These are phyloP conservation scores for Brachionus rotundiformis DNA, from an alignment of 1,140 invertebrate genomes.

Conservation along the genomic window DNA sequence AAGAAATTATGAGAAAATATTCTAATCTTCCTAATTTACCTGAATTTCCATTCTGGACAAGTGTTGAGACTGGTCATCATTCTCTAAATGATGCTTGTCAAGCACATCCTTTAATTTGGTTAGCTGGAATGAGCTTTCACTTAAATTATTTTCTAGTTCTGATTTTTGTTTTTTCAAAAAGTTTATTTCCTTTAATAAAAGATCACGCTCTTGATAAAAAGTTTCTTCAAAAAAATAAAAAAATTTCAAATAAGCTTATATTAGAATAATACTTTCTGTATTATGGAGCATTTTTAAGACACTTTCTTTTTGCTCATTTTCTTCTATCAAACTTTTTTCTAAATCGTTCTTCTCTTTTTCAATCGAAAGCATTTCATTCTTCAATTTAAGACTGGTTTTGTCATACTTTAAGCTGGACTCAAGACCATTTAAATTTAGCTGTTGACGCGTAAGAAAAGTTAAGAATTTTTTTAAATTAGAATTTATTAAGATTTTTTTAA, in stretches of 20 bases:
- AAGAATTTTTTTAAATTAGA: not conserved
- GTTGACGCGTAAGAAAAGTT: conserved; percentile 29
- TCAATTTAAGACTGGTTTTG: conserved; percentile 32
- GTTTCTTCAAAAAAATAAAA: not conserved
- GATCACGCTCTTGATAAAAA: not conserved
- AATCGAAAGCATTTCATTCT: conserved; percentile 16
- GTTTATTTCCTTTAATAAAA: conserved; percentile 35
- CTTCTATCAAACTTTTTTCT: conserved; percentile 13
- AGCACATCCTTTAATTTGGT: conserved; percentile 1
- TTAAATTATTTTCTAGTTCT: not conserved
- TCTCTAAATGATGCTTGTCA: not conserved
- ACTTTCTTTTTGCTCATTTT: conserved; percentile 40
- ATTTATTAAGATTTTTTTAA: not conserved
- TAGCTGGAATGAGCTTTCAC: not conserved
- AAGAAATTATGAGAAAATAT: too few relatives aligned
- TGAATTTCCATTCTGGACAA: conserved; percentile 25
- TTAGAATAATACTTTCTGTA: conserved; percentile 8
- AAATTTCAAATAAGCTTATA: not conserved
- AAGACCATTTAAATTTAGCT: conserved; percentile 20
- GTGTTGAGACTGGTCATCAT: not conserved
- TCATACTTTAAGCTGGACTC: conserved; percentile 1
- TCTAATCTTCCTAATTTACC: too few relatives aligned
- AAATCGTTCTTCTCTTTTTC: not conserved
- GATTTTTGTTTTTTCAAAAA: conserved; percentile 11
- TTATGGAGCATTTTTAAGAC: conserved; percentile 4